Percentiles rank a stretch among this genome's conserved stretches.
These are phyloP conservation scores for Nomia melanderi DNA, from an alignment of 1,140 invertebrate genomes.

Conservation along the genomic window DNA sequence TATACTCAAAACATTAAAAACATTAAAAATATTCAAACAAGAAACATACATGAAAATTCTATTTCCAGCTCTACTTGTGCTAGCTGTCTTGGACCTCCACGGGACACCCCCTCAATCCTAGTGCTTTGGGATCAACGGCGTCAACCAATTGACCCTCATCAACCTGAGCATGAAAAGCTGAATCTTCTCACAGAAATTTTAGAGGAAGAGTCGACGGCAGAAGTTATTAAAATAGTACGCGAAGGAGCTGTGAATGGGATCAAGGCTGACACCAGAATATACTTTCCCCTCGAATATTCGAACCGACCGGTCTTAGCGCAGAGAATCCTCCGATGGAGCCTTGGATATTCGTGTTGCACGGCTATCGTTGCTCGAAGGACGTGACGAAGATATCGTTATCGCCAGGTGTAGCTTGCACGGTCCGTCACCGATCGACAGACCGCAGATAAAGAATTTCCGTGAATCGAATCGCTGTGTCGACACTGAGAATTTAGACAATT, in stretches of 20 bases:
- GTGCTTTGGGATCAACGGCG: too few relatives aligned
- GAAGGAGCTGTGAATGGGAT: constrained; percentile 16
- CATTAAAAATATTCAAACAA: too few relatives aligned
- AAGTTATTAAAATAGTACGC: constrained; percentile 9
- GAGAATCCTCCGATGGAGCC: neutral
- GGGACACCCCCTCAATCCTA: too few relatives aligned
- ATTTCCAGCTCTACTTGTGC: too few relatives aligned
- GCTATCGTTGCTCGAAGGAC: constrained; percentile 45
- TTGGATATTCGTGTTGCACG: neutral
- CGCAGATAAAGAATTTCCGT: constrained; percentile 17
- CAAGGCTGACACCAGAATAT: constrained; percentile 24
- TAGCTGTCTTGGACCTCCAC: too few relatives aligned
- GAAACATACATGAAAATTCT: too few relatives aligned
- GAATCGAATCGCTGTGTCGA: neutral
- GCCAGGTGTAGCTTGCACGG: constrained; percentile 45
- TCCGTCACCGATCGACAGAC: too few relatives aligned
- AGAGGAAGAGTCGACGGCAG: too few relatives aligned
- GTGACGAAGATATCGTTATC: constrained; percentile 60
- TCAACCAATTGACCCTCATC: too few relatives aligned
- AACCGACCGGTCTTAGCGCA: neutral
- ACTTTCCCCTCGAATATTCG: constrained; percentile 18
- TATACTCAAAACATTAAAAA: too few relatives aligned
- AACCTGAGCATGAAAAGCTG: neutral
- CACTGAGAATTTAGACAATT: constrained; percentile 6
- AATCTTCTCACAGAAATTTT: neutral